phyloP scores from a whole-genome alignment of 2,797 vertebrate genomes.

The Sebastes kiyomatsui region DNA sequence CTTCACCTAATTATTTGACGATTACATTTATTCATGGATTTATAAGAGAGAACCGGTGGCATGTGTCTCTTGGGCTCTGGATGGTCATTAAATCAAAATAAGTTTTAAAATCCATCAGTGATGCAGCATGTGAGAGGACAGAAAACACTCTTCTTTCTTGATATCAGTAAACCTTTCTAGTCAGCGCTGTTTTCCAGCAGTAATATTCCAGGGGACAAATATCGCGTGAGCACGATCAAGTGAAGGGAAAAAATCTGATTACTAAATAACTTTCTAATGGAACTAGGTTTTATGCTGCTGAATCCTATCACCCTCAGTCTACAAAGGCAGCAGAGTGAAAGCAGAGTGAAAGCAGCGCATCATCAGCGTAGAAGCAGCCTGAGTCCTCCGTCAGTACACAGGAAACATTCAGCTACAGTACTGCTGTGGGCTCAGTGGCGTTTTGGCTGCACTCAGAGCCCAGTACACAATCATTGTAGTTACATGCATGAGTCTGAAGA shows the following conservation, averaged over 20 bases:
- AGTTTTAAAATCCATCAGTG: not conserved
- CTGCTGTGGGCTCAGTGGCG: not conserved
- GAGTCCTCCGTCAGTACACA: not conserved
- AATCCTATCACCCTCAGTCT: not conserved
- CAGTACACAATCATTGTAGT: not conserved
- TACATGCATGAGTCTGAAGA: not conserved
- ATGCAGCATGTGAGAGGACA: not conserved
- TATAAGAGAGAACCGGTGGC: too few species aligned
- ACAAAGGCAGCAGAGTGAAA: not conserved
- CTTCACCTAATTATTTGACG: too few species aligned
- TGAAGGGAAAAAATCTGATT: not conserved
- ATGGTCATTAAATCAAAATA: not conserved
- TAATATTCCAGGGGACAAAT: not conserved
- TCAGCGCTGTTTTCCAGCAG: not conserved
- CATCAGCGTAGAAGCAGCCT: not conserved
- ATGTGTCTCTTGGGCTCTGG: not conserved
- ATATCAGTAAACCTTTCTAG: not conserved
- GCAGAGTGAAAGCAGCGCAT: not conserved
- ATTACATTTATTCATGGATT: too few species aligned
- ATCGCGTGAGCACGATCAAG: not conserved
- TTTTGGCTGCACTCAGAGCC: not conserved
- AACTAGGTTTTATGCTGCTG: not conserved
- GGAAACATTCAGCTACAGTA: not conserved
- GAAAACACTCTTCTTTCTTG: not conserved
- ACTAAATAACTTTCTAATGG: not conserved